A percentile compares a stretch with the other conserved stretches of the same genome.
phyloP scores from a whole-genome alignment of 1,140 invertebrate species.

The Eumeta japonica region DNA sequence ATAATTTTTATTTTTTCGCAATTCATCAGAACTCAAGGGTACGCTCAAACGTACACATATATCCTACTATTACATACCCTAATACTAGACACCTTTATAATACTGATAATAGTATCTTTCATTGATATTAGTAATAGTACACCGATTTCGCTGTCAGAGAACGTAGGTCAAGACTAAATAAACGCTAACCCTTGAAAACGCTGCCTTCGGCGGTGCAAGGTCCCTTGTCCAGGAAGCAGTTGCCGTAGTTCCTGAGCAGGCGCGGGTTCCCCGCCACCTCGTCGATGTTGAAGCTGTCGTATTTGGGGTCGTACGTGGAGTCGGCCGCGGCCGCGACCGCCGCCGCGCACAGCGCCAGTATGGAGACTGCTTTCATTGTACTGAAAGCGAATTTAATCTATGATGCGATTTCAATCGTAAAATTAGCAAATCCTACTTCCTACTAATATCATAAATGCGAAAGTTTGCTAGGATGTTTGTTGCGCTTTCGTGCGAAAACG shows the following conservation, averaged over 20 bases:
- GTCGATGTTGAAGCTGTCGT: conserved; percentile 68
- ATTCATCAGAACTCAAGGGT: too few relatives aligned
- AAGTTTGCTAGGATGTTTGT: too few relatives aligned
- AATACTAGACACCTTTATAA: background rate
- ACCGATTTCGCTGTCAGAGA: background rate
- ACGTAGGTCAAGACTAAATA: background rate
- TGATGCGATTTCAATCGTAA: too few relatives aligned
- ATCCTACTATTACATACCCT: background rate
- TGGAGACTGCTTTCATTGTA: too few relatives aligned
- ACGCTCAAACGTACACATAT: background rate
- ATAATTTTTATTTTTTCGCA: background rate
- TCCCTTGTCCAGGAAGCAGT: conserved; percentile 68
- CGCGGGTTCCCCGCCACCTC: conserved; percentile 64
- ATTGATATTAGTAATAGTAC: background rate
- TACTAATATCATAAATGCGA: too few relatives aligned
- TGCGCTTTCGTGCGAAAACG: too few relatives aligned
- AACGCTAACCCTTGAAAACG: conserved; percentile 70
- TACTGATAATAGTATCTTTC: background rate
- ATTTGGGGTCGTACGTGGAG: conserved; percentile 31
- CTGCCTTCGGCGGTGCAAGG: conserved; percentile 70
- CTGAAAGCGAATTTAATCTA: too few relatives aligned
- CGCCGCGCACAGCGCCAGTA: conserved; percentile 23
- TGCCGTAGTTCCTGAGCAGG: conserved; percentile 67
- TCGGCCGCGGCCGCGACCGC: conserved; percentile 22
- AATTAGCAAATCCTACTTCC: too few relatives aligned